Evolutionary conservation across 1,140 invertebrate species (phyloP), one percentile per base, ranked within the genome.

Genomic region (Limonius californicus): DNA sequence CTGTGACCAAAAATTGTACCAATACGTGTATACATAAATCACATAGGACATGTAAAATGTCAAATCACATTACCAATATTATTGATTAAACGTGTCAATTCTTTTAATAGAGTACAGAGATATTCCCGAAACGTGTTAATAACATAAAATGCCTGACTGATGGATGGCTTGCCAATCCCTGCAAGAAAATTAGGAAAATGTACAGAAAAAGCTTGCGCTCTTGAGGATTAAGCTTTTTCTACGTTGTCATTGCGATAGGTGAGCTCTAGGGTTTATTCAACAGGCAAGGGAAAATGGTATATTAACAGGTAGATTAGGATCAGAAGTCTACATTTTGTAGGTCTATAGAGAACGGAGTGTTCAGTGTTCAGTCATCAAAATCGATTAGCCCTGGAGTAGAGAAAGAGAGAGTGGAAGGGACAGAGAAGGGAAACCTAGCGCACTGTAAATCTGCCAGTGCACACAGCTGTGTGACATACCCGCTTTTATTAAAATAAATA

Each of bases 401-500:
- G 14, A 42, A 14, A 43, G 18, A 58, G 56, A 43, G 20, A 43
- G 35, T 27, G n/a, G 18, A 20, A 16, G 39, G 16, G 4, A 57
- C 15, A 32, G 27, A 32, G 27, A 57, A 19, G 14, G n/a, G 35
- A n/a, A 23, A 50, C 7, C 45, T 50, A 18, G 45, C 54, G 54
- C 54, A 32, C 42, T 58, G 42, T 20, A 58, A 19, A 42, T 58
- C n/a, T 45, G 42, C 14, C 35, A 42, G 35, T 21, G 39, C 16
- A 58, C 18, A 23, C 56, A 45, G 56, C 54, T 43, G 42, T 43
- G 35, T 43, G 19, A 43, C 56, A 43, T 43, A 47, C 54, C 35
- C 19, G 39, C 56, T 58, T 58, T 58, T 45, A 42, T 56, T 56
- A 58, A 58, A 21, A 43, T 58, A 58, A 58, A 58, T 58, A 45